Base-by-base conservation (phyloP, 2,113 vertebrate species). In the Carassius auratus region DNA sequence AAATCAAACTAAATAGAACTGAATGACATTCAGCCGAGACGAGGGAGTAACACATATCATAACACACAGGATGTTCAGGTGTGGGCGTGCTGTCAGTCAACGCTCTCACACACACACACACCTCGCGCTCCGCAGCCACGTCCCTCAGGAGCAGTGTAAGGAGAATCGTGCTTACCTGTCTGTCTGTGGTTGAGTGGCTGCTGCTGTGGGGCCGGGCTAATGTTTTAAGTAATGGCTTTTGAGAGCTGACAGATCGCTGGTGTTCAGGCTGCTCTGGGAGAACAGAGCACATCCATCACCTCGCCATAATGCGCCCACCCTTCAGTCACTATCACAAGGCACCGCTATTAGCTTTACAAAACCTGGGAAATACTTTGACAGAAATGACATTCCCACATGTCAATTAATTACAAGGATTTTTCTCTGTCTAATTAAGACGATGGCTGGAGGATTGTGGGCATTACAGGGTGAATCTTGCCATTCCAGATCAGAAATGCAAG, bases 271-370 rank as follows among this genome's bases (percentile, higher is more conserved):
- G 73, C 38, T 82, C 86, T 84, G 64, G 55, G 81, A 79, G 87
- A 90, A 84, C 86, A 48, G 38, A 91, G 89, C 77, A 13, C 90
- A 94, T 94, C 92, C 91, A 94, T 93, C 93, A 93, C 85, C 91
- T 91, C 21, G 83, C 92, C 91, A 90, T 88, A 91, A 88, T 62
- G 86, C 82, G 9, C 75, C 80, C 87, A 92, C 88, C 91, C 85
- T 90, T 92, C 89, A 89, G 91, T 91, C 91, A 89, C 90, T 90
- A 90, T 89, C 89, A 89, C 88, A 84, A 84, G 88, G 88, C 90
- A 90, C 87, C 90, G 90, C 90, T 89, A 92, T 93, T 92, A 92
- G 86, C 87, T 76, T 85, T 89, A 90, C 91, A 89, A 91, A 89
- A 92, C 91, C 91, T 89, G 91, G 91, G 90, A 91, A 90, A 91